These are phyloP conservation scores for Acrocephalus arundinaceus DNA, from an alignment of 2,113 vertebrate species.

Conservation along the genomic window DNA sequence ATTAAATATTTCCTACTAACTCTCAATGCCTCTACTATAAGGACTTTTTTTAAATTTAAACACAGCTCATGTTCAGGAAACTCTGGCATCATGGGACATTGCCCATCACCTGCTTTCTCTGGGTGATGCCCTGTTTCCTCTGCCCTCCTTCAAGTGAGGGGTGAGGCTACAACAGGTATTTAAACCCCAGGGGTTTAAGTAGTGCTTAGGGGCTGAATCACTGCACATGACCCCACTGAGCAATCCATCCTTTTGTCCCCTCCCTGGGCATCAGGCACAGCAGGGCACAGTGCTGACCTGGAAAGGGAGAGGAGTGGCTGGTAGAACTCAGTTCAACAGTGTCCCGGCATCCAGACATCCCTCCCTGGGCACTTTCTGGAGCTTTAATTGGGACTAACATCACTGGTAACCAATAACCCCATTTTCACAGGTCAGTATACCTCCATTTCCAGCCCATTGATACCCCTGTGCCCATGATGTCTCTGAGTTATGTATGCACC, in stretches of 20 bases:
- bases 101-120: neutral
- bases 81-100: rapidly evolving
- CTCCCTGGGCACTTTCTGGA: neutral
- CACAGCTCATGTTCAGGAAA: neutral
- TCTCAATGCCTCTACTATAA: neutral
- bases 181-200: neutral
- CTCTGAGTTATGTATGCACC: neutral
- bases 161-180: neutral
- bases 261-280: neutral
- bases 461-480: neutral
- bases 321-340: rapidly evolving
- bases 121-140: neutral
- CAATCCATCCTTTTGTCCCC: neutral
- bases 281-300: neutral
- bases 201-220: neutral
- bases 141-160: neutral
- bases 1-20: neutral
- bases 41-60: neutral
- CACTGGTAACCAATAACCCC: neutral
- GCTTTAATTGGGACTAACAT: neutral
- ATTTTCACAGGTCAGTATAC: neutral
- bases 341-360: neutral
- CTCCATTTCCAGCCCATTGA: neutral
- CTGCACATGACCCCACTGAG: neutral
- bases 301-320: neutral